Conservation (phyloP, 2,113 vertebrate genomes). For the Odocoileus hemionus region DNA sequence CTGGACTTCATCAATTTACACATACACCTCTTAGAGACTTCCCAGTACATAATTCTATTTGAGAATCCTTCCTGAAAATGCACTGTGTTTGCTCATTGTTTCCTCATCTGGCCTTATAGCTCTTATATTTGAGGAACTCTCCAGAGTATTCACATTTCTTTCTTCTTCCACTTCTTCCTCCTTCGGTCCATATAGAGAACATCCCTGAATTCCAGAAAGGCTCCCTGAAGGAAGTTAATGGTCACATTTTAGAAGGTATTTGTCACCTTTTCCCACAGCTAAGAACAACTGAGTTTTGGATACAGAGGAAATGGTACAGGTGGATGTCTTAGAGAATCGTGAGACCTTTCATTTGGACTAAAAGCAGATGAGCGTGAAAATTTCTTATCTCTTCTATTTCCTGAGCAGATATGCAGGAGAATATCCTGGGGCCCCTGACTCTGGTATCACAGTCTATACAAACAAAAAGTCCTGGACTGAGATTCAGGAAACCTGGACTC, state of each 20-base stretch:
- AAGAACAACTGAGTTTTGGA: neutral
- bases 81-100: accelerated
- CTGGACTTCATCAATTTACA: neutral
- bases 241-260: neutral
- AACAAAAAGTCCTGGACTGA: neutral
- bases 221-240: neutral
- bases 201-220: neutral
- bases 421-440: neutral
- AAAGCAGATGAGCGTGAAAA: neutral
- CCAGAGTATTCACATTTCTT: neutral
- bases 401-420: accelerated
- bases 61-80: neutral
- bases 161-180: neutral
- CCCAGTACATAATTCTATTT: accelerated
- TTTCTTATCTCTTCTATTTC: neutral
- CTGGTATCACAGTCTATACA: neutral
- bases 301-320: accelerated
- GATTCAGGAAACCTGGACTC: neutral
- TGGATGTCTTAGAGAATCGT: neutral
- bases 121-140: neutral
- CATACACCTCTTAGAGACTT: neutral
- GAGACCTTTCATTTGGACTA: neutral
- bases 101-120: neutral
- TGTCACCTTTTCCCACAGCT: neutral
- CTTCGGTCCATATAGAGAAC: neutral